Percentiles rank a stretch among this genome's conserved stretches.
phyloP scores from a whole-genome alignment of 2,888 invertebrate genomes.

The Nectonema munidae region DNA sequence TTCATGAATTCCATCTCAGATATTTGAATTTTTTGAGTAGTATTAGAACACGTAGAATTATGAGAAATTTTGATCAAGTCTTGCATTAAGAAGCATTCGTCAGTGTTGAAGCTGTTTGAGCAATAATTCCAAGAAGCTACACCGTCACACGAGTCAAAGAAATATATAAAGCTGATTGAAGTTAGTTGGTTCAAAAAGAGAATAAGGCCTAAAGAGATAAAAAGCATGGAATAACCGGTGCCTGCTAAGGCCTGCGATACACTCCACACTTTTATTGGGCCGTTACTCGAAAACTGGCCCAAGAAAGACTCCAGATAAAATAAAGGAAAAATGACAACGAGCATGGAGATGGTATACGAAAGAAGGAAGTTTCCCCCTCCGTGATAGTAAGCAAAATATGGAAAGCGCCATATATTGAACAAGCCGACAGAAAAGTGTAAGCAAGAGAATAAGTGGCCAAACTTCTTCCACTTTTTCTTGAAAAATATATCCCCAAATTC shows the following conservation, averaged over 20 bases:
- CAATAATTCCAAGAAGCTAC: too few relatives aligned
- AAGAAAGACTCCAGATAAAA: slow-evolving; percentile 9
- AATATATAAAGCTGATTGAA: too few relatives aligned
- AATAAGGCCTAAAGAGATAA: too few relatives aligned
- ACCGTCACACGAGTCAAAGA: too few relatives aligned
- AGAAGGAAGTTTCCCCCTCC: slow-evolving; percentile 9
- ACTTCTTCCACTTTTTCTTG: slow-evolving; percentile 7
- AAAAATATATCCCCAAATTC: slow-evolving; percentile 7
- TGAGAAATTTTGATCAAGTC: too few relatives aligned
- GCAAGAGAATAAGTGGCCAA: slow-evolving; percentile 2
- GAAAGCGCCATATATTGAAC: slow-evolving; percentile 8
- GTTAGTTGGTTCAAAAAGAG: too few relatives aligned
- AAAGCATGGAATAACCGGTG: too few relatives aligned
- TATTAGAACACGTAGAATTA: too few relatives aligned
- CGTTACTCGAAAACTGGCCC: slow-evolving; percentile 9
- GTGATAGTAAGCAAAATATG: slow-evolving; percentile 9
- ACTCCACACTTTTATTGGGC: slow-evolving; percentile 6
- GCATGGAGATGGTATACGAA: background rate
- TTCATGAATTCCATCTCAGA: too few relatives aligned
- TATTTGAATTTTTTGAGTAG: too few relatives aligned
- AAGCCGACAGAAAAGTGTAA: slow-evolving; percentile 2
- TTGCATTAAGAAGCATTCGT: too few relatives aligned
- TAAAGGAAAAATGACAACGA: slow-evolving; percentile 1
- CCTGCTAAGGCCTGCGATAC: slow-evolving; percentile 6
- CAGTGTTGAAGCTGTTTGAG: too few relatives aligned